phyloP scores from a whole-genome alignment of 2,797 vertebrate genomes.

The Gallinago nigripennis region DNA sequence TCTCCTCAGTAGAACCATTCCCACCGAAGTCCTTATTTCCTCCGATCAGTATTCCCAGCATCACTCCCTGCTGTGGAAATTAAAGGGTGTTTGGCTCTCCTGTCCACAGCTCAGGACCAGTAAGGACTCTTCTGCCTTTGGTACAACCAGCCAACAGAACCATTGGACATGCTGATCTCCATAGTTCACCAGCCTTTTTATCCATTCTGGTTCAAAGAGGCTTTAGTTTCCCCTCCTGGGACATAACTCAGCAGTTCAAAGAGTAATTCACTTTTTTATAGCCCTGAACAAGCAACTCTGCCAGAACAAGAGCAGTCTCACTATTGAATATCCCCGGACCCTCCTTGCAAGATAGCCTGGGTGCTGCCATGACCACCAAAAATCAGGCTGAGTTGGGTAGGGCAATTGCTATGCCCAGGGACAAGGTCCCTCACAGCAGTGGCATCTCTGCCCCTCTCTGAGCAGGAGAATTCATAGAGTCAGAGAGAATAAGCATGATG shows the following conservation, averaged over 20 bases:
- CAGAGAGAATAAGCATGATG: fast-evolving
- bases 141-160: background rate
- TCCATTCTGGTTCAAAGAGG: background rate
- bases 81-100: background rate
- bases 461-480: background rate
- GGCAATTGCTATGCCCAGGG: background rate
- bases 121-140: background rate
- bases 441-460: background rate
- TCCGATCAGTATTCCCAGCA: background rate
- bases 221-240: background rate
- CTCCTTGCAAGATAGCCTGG: background rate
- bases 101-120: background rate
- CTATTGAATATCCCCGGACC: background rate
- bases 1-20: background rate
- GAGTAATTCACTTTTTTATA: background rate
- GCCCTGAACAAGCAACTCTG: background rate
- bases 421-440: too few relatives aligned
- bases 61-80: background rate
- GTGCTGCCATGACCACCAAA: background rate
- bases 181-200: background rate
- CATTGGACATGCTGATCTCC: background rate
- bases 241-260: background rate
- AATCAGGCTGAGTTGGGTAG: background rate
- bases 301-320: background rate
- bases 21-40: background rate